phyloP scores from a whole-genome alignment of 64 coral and sea anemone genomes.

The Porites australiensis region DNA sequence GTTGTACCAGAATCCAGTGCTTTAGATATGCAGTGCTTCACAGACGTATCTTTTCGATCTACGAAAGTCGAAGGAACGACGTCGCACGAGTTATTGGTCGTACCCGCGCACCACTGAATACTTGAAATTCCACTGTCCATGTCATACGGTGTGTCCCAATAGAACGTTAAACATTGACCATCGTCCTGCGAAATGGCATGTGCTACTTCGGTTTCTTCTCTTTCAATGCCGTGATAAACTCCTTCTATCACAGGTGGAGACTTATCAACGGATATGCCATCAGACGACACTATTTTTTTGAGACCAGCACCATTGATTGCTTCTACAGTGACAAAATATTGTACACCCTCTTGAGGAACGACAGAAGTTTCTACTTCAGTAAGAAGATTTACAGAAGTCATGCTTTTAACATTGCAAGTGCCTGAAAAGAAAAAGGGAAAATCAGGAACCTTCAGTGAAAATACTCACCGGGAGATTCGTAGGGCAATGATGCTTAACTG shows the following conservation, averaged over 20 bases:
- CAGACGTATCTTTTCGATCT: not conserved
- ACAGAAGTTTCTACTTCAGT: conserved; percentile 27
- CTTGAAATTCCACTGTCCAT: conserved; percentile 54
- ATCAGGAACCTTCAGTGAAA: too few relatives aligned
- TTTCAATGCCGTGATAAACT: not conserved
- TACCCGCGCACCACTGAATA: conserved; percentile 69
- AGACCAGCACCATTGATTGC: conserved; percentile 81
- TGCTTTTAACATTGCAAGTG: conserved; percentile 55
- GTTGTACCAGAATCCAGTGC: conserved; percentile 41
- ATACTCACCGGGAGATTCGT: too few relatives aligned
- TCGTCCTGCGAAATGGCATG: conserved; percentile 12
- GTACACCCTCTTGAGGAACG: conserved; percentile 21
- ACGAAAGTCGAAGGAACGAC: conserved; percentile 45
- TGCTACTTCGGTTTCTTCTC: not conserved
- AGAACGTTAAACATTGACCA: conserved; percentile 14
- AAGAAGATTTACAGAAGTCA: conserved; percentile 28
- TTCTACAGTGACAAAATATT: conserved; percentile 76
- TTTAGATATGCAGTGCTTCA: not conserved
- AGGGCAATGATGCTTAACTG: too few relatives aligned
- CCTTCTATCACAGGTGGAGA: conserved; percentile 49
- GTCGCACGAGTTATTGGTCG: conserved; percentile 43
- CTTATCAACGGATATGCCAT: conserved; percentile 86
- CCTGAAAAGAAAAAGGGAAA: conserved; percentile 25
- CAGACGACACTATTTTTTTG: conserved; percentile 54
- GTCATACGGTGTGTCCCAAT: conserved; percentile 64